Percentiles rank a stretch among this genome's conserved stretches.
Conservation (phyloP, 2,113 vertebrate genomes). For the Nibea coibor region DNA sequence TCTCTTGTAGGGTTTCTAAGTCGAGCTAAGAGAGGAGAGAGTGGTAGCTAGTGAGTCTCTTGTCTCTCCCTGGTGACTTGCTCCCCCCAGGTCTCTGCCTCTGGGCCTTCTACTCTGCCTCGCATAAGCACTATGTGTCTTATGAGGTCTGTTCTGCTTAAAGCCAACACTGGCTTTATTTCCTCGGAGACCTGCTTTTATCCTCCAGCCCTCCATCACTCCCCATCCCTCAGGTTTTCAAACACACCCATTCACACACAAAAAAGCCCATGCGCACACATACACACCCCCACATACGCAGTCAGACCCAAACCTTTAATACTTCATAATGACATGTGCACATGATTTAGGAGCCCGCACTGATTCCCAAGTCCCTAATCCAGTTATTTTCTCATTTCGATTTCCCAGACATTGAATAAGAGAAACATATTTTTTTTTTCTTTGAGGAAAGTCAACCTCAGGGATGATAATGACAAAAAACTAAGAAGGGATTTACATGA, state of each 20-base stretch:
- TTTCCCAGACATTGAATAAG: constrained; percentile 84
- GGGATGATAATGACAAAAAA: constrained; percentile 80
- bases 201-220: constrained; percentile 79
- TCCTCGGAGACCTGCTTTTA: constrained; percentile 84
- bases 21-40: constrained; percentile 73
- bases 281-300: constrained; percentile 61
- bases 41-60: constrained; percentile 73
- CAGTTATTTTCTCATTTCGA: constrained; percentile 85
- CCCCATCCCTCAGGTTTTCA: constrained; percentile 80
- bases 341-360: constrained; percentile 82
- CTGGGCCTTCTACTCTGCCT: constrained; percentile 77
- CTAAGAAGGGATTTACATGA: constrained; percentile 81
- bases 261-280: constrained; percentile 52
- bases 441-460: constrained; percentile 79
- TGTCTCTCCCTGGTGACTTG: constrained; percentile 76
- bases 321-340: constrained; percentile 85
- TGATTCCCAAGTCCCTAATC: constrained; percentile 85
- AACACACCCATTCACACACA: constrained; percentile 58
- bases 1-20: constrained; percentile 73
- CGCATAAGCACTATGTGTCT: constrained; percentile 81
- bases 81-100: constrained; percentile 79
- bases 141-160: constrained; percentile 85
- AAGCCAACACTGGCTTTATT: constrained; percentile 84
- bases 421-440: constrained; percentile 82
- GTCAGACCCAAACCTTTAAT: constrained; percentile 81